Evolutionary conservation across 2,888 invertebrate species (phyloP).

Genomic region (Hyalella azteca): DNA sequence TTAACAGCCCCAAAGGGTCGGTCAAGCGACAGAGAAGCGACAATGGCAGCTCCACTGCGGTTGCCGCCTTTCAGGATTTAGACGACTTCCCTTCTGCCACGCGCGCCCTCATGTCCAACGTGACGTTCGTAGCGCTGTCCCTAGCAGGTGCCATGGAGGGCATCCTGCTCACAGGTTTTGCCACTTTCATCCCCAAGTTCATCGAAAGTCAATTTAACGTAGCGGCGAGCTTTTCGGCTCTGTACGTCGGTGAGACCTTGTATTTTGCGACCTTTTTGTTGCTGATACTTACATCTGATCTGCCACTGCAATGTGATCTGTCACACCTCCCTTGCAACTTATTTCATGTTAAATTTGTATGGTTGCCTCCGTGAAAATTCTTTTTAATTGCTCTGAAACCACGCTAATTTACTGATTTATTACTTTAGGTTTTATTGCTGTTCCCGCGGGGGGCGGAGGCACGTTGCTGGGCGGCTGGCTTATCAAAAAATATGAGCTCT

Average conservation of each 20-base stretch:
- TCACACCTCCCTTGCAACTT: too few species aligned
- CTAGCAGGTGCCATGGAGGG: conserved; percentile 80
- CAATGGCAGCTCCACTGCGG: neutral
- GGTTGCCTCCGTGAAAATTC: too few species aligned
- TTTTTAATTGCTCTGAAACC: too few species aligned
- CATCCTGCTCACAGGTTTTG: conserved; percentile 76
- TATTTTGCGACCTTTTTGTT: too few species aligned
- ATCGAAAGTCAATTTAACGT: conserved; percentile 84
- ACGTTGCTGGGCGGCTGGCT: conserved; percentile 84
- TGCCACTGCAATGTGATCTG: too few species aligned
- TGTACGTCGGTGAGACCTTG: conserved; percentile 62
- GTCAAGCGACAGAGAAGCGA: neutral
- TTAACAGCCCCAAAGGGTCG: neutral
- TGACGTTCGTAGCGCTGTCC: conserved; percentile 79
- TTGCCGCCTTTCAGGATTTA: conserved; percentile 20
- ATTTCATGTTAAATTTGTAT: too few species aligned
- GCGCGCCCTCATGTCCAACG: conserved; percentile 67
- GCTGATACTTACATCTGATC: too few species aligned
- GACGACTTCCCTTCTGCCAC: conserved; percentile 36
- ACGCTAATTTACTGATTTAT: too few species aligned
- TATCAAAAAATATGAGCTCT: conserved; percentile 70
- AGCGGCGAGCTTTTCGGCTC: conserved; percentile 75
- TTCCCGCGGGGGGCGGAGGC: conserved; percentile 85
- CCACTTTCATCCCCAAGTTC: conserved; percentile 81
- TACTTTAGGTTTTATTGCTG: conserved; percentile 73